Evolutionary conservation across 2,113 vertebrate species (phyloP).

Genomic region (Ascaphus truei): DNA sequence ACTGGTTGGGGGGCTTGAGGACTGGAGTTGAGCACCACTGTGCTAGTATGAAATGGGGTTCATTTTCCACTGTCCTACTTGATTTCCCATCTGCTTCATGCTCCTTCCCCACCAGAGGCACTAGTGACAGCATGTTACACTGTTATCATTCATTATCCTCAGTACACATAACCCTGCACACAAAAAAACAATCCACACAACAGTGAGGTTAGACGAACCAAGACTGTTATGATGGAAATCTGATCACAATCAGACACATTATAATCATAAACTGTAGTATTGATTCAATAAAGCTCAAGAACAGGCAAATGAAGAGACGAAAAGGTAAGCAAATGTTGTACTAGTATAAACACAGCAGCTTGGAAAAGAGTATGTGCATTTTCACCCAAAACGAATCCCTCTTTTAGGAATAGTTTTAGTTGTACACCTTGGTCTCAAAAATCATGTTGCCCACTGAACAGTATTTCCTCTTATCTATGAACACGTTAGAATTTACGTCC

Average conservation of each 20-base stretch:
- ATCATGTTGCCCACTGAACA: constrained; percentile 46
- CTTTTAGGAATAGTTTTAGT: too few relatives aligned
- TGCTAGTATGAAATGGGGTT: constrained; percentile 60
- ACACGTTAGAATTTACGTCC: constrained; percentile 65
- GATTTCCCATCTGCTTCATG: constrained; percentile 69
- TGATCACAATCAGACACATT: constrained; percentile 54
- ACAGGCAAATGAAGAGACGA: constrained; percentile 54
- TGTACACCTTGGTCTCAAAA: constrained; percentile 48
- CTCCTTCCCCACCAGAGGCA: constrained; percentile 67
- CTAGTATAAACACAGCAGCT: constrained; percentile 47
- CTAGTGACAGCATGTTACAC: constrained; percentile 65
- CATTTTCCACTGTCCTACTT: constrained; percentile 60
- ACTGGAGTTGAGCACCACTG: too few relatives aligned
- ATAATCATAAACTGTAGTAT: constrained; percentile 51
- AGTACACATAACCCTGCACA: not conserved
- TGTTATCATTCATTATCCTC: constrained; percentile 45
- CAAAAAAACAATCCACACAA: not conserved
- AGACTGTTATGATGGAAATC: too few relatives aligned
- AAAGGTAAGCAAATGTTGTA: constrained; percentile 16
- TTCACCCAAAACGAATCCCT: too few relatives aligned
- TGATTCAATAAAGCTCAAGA: constrained; percentile 62
- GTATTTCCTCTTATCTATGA: constrained; percentile 67
- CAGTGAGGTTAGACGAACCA: too few relatives aligned
- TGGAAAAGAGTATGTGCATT: not conserved
- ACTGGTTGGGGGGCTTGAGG: too few relatives aligned